Conservation (phyloP, 2,888 invertebrate species). For the Invenusta paracnida region DNA sequence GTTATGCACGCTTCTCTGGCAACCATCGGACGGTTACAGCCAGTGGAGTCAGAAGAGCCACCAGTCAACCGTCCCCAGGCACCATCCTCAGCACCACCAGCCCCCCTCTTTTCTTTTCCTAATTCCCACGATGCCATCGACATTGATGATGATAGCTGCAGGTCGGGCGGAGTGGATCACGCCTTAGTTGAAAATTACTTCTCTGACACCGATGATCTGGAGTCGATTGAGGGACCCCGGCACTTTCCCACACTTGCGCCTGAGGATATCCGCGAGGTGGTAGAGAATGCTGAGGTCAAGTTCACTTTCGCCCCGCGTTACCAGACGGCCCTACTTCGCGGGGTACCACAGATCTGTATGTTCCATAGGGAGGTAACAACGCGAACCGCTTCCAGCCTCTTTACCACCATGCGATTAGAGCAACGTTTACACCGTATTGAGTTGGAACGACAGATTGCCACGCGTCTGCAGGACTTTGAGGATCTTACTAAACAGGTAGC, state of each 20-base stretch:
- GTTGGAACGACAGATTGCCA: not conserved
- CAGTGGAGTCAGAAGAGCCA: constrained; percentile 35
- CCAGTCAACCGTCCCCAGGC: not conserved
- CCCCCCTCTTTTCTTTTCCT: not conserved
- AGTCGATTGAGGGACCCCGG: not conserved
- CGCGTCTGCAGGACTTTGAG: not conserved
- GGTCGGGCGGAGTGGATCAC: not conserved
- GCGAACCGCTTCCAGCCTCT: not conserved
- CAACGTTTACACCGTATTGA: not conserved
- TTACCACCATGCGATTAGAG: not conserved
- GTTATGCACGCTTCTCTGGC: constrained; percentile 31
- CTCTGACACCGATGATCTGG: not conserved
- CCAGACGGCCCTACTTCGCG: not conserved
- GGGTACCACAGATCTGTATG: not conserved
- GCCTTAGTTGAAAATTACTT: too few relatives aligned
- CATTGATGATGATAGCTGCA: too few relatives aligned
- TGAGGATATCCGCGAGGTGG: not conserved
- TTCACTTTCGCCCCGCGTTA: not conserved
- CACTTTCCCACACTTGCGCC: not conserved
- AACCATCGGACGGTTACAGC: constrained; percentile 26
- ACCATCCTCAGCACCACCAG: not conserved
- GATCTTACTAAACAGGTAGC: not conserved
- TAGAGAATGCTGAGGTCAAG: not conserved
- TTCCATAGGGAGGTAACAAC: not conserved
- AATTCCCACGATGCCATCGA: too few relatives aligned